Base-by-base conservation (phyloP, 2,113 vertebrate genomes). In the Geococcyx californianus region DNA sequence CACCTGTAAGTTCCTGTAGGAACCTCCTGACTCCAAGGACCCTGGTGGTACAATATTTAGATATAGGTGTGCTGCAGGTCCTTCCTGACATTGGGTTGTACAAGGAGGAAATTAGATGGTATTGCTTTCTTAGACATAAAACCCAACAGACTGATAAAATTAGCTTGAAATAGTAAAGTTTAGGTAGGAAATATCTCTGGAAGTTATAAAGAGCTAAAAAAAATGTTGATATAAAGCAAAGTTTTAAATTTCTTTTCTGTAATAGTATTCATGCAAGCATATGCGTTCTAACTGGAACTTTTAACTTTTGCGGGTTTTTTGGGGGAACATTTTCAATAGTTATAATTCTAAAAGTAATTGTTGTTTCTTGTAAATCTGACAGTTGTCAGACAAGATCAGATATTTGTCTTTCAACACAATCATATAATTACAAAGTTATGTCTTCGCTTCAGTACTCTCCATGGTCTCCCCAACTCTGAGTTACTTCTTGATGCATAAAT, bases 171-270 rank as follows among this genome's bases (percentile, higher is more conserved):
- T 8, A 44, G 9, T 23, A 55, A 16, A 3, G 58, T 69, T 70
- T 52, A 63, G 3, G 25, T 23, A 62, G 7, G 12, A 62, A 21
- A 5, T 40, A 5, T 18, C 8, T 78, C 21, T 3, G 2, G 15
- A 70, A 63, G 8, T 24, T 59, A 49, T 10, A 75, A 36, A 3
- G 8, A 78, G 51, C 36, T n/a, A 66, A 62, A 40, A 23, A 38
- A 51, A 44, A n/a, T 3, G 6, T 62, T 40, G 10, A 51, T 33
- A 25, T 31, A 7, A 0, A 0, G 9, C 45, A 9, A 3, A 9
- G 17, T 31, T 45, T 44, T 17, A 1, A 9, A 24, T 16, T 16
- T 10, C 49, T 86, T 21, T 6, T n/a, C 4, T 68, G 8, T 28
- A 38, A 28, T 52, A 56, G 4, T 20, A 1, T 45, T 76, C 14